These are phyloP conservation scores for Spizella passerina DNA, from an alignment of 2,797 vertebrate genomes.

Conservation along the genomic window DNA sequence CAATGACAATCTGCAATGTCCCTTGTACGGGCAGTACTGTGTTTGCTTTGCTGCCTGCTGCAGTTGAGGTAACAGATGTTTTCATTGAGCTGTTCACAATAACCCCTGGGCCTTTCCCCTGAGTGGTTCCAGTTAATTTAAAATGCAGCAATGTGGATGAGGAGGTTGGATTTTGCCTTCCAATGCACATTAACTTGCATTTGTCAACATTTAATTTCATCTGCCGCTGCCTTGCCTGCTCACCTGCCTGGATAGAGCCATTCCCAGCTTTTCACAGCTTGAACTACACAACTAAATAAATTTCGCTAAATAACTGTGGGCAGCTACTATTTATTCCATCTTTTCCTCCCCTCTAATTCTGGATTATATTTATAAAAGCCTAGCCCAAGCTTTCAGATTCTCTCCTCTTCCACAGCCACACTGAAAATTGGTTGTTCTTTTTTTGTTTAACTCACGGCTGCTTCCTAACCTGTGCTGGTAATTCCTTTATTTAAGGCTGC, in stretches of 20 bases:
- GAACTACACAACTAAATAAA: neutral
- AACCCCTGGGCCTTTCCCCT: slow-evolving; percentile 50
- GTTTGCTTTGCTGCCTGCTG: slow-evolving; percentile 42
- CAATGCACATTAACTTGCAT: slow-evolving; percentile 49
- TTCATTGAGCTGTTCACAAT: slow-evolving; percentile 47
- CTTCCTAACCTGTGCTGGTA: neutral
- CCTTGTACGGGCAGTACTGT: neutral
- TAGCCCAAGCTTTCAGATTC: neutral
- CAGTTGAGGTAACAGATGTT: slow-evolving; percentile 46
- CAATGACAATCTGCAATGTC: neutral
- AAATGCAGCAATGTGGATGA: slow-evolving; percentile 44
- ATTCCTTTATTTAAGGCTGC: neutral
- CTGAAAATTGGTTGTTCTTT: neutral
- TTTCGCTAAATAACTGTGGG: neutral
- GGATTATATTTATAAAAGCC: neutral
- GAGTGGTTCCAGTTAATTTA: slow-evolving; percentile 50
- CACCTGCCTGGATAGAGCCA: slow-evolving; percentile 17
- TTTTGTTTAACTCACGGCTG: neutral
- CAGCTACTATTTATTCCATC: neutral
- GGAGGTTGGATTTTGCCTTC: slow-evolving; percentile 27
- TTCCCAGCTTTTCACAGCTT: neutral
- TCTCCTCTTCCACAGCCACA: neutral
- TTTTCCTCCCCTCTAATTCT: neutral
- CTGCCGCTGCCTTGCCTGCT: slow-evolving; percentile 18
- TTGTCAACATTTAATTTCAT: slow-evolving; percentile 62